Percentiles rank a stretch among this genome's conserved stretches.
phyloP scores from a whole-genome alignment of 2,797 vertebrate genomes.

The Micromesistius poutassou region DNA sequence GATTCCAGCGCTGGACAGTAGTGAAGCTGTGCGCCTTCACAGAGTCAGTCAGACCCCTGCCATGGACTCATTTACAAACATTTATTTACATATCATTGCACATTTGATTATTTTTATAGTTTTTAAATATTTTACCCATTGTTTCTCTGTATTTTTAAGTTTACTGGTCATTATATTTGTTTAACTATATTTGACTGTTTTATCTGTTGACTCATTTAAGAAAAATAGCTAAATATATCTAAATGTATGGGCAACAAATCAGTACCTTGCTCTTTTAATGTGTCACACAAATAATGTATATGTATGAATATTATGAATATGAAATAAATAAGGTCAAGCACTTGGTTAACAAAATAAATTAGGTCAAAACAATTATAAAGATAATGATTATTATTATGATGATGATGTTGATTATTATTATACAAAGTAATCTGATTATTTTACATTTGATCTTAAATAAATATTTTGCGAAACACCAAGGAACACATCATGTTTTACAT shows the following conservation, averaged over 20 bases:
- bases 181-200: neutral
- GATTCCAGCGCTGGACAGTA: conserved; percentile 13
- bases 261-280: too few species aligned
- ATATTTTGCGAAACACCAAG: neutral
- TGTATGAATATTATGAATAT: neutral
- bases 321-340: neutral
- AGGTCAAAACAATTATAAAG: neutral
- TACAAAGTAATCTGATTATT: too few species aligned
- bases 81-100: neutral
- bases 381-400: too few species aligned
- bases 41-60: neutral
- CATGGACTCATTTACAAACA: neutral
- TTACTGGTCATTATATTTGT: too few species aligned
- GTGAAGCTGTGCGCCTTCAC: conserved; percentile 26
- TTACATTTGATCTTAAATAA: neutral
- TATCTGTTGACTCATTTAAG: neutral
- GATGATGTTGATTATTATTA: too few species aligned
- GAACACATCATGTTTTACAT: too few species aligned
- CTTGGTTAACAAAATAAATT: neutral
- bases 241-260: too few species aligned
- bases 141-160: neutral
- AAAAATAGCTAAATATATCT: too few species aligned
- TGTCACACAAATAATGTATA: neutral
- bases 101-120: neutral
- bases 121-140: neutral